Evolutionary conservation across 2,888 invertebrate genomes (phyloP), one percentile per base, ranked within the genome.

Genomic region (Drosophila incognita): DNA sequence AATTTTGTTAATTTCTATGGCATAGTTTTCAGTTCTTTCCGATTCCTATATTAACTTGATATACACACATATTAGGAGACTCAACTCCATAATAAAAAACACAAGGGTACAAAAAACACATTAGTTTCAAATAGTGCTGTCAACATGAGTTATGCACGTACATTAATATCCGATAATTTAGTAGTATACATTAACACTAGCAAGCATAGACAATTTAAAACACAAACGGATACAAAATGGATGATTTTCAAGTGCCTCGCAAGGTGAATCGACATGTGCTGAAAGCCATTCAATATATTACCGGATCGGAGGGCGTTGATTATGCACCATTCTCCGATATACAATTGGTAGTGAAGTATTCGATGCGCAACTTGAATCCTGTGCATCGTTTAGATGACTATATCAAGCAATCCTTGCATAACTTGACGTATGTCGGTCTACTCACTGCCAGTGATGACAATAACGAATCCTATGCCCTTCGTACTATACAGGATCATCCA

Each of bases 191-290:
- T 49, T 11, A n/a, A 54, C n/a, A 46, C 7, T 24, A 24, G 21
- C 21, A 18, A 10, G n/a, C 29, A 15, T 15, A 46, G 3, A 18
- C 29, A 48, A 21, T n/a, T 3, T 3, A 2, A 2, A 21, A 29
- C 8, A 24, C 24, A 36, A 33, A 24, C 31, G 18, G 13, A 31
- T 18, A 5, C 13, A 24, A 51, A 70, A 90, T 90, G 90, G 89
- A 90, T 68, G 67, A 68, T 33, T 90, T 83, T 56, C 70, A 65
- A 29, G 82, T 90, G 3, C 90, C 89, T 0, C 83, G 83, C 56
- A 90, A 89, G 69, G 79, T 90, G 2, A 90, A 90, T 75, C 85
- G 91, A 7, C 90, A 91, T 72, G 91, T 91, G 10, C 51, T 90
- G 0, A 89, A 84, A 63, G 91, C 90, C 7, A 3, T 91, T 10